Conservation (phyloP, 2,113 vertebrate species). For the Albula glossodonta region DNA sequence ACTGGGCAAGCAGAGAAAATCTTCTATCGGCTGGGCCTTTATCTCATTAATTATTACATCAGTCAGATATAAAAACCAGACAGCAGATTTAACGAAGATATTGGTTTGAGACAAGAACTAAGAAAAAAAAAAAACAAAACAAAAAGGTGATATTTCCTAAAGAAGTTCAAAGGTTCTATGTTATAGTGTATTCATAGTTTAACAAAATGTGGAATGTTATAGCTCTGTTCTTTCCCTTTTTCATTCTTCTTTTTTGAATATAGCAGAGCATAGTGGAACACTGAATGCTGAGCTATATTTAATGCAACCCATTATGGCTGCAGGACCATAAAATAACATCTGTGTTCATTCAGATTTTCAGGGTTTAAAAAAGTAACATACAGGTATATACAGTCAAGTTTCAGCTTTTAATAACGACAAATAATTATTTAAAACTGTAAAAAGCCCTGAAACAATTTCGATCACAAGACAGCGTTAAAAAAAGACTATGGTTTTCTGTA, state of each 20-base stretch:
- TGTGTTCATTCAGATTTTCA: no score
- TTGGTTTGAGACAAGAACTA: not conserved
- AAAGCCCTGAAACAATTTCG: no score
- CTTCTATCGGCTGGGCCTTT: not conserved
- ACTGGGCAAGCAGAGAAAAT: not conserved
- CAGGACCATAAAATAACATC: not conserved
- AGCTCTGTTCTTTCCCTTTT: not conserved
- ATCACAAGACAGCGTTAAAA: no score
- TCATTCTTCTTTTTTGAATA: not conserved
- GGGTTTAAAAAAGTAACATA: no score
- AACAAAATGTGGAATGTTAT: no score
- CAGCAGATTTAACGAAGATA: not conserved
- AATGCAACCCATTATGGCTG: not conserved
- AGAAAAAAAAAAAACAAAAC: not conserved
- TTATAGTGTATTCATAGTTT: no score
- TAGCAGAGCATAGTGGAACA: not conserved
- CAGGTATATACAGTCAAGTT: not conserved
- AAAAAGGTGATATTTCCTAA: not conserved
- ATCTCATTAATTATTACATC: slow-evolving; percentile 3
- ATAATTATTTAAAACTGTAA: not conserved
- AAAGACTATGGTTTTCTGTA: no score
- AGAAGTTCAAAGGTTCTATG: no score
- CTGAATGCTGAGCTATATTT: not conserved
- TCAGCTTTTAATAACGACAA: not conserved
- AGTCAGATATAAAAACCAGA: not conserved